phyloP scores from a whole-genome alignment of 2,113 vertebrate genomes.

The Murina feae region DNA sequence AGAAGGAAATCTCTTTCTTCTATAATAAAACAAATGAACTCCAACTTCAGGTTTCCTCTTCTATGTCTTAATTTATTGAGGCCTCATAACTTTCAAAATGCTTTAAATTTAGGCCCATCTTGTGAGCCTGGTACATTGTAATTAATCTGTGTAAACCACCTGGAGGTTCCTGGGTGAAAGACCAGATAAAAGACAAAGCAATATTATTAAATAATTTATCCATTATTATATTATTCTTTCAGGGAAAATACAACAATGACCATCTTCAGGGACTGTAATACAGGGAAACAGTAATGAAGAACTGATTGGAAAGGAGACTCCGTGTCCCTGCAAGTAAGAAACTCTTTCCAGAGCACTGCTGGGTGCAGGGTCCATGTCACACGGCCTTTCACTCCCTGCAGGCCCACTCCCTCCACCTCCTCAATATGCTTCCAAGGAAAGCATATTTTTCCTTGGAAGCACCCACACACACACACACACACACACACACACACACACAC shows the following conservation, averaged over 20 bases:
- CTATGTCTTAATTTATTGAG: constrained; percentile 38
- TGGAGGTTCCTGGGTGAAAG: constrained; percentile 40
- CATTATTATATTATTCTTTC: constrained; percentile 61
- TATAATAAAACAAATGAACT: constrained; percentile 22
- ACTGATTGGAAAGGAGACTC: constrained; percentile 36
- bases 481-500: neutral
- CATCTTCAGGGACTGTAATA: constrained; percentile 58
- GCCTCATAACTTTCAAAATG: constrained; percentile 38
- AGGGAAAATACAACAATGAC: constrained; percentile 51
- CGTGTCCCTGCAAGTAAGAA: constrained; percentile 18
- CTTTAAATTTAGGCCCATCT: constrained; percentile 49
- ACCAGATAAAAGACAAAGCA: constrained; percentile 63
- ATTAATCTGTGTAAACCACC: constrained; percentile 63
- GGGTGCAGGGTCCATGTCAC: neutral
- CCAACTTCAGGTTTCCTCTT: constrained; percentile 19
- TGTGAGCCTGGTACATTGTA: constrained; percentile 8
- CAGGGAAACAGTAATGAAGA: constrained; percentile 38
- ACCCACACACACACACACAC: no score
- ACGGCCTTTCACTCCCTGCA: neutral
- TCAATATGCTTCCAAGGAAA: no score
- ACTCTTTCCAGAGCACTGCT: neutral
- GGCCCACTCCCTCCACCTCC: neutral
- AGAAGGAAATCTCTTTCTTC: constrained; percentile 40
- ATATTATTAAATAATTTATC: constrained; percentile 60
- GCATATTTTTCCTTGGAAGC: no score